A percentile compares a stretch with the other conserved stretches of the same genome.
These are phyloP conservation scores for Nemopilema nomurai DNA, from an alignment of 30 jellyfish, hydroid and myxozoan species.

Conservation along the genomic window DNA sequence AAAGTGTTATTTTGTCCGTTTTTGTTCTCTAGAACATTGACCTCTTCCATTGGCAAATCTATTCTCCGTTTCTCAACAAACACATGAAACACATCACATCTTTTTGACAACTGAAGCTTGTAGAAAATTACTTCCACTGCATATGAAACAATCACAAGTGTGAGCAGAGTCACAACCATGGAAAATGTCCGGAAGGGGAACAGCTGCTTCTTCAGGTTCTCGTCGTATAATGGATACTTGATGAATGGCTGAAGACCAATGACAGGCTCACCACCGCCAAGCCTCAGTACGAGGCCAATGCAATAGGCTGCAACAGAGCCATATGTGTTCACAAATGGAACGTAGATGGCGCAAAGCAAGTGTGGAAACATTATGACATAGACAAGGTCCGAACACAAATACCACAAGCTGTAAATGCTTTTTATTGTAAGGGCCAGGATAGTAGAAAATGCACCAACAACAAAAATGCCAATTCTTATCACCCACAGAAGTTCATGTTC, in stretches of 20 bases:
- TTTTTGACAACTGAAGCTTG: conserved; percentile 10
- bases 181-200: conserved; percentile 95
- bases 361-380: conserved; percentile 92
- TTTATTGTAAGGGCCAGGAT: conserved; percentile 75
- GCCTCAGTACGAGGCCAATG: conserved; percentile 74
- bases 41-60: too few relatives aligned
- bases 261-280: conserved; percentile 81
- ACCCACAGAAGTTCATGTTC: conserved; percentile 86
- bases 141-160: conserved; percentile 74
- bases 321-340: conserved; percentile 81
- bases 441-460: conserved; percentile 85
- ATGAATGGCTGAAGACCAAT: conserved; percentile 71
- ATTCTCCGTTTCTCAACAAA: conserved; percentile 5
- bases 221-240: conserved; percentile 81
- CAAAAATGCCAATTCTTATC: conserved; percentile 78
- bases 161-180: conserved; percentile 72
- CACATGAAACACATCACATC: conserved; percentile 41
- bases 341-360: conserved; percentile 85
- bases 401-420: conserved; percentile 82
- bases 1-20: too few relatives aligned
- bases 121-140: conserved; percentile 17
- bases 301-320: conserved; percentile 85
- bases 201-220: conserved; percentile 33
- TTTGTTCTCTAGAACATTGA: too few relatives aligned
- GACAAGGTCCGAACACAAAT: conserved; percentile 86